Evolutionary conservation across 2,113 vertebrate genomes (phyloP), one percentile per base, ranked within the genome.

Genomic region (Pseudorasbora parva): DNA sequence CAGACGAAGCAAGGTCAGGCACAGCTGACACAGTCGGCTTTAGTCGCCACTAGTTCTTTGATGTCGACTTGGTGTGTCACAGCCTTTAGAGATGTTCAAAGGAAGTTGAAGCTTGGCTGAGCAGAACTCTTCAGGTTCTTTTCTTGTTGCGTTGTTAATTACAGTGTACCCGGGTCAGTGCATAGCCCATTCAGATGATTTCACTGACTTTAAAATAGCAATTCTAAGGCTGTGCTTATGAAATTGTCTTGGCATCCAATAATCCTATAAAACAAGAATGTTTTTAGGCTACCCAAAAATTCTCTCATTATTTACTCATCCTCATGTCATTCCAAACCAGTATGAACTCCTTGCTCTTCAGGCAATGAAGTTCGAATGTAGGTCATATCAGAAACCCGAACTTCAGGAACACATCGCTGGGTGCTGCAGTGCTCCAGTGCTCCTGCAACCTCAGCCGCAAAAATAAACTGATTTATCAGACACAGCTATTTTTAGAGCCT

Each of bases 381-480:
- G 92, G 91, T 93, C 91, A 90, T 84, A 79, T 87, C 78, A 90
- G 82, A 91, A 91, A 88, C 84, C 64, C 75, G 76, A 89, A 88
- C 81, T 80, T 47, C 47, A 82, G 88, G 87, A 85, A 79, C 82
- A 84, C 77, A 56, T 37, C 75, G 71, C 57, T 68, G 85, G 86
- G 86, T 91, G 86, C 86, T 87, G 69, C 75, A 23, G 72, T 82
- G 88, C 90, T 92, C 84, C 75, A 23, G 72, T 82, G 88, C 90
- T 92, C 84, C 77, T 56, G 84, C 85, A 88, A 80, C 74, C 82
- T 15, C 82, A 90, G 75, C 57, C 5, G 49, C 77, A 78, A 87
- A 91, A 92, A 91, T 88, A 88, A 89, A 90, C 86, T 60, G 57
- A 87, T 92, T 91, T 89, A 91, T 92, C 89, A 89, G 87, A 90